Evolutionary conservation across 2,888 invertebrate species (phyloP).

Genomic region (Hyalella azteca): DNA sequence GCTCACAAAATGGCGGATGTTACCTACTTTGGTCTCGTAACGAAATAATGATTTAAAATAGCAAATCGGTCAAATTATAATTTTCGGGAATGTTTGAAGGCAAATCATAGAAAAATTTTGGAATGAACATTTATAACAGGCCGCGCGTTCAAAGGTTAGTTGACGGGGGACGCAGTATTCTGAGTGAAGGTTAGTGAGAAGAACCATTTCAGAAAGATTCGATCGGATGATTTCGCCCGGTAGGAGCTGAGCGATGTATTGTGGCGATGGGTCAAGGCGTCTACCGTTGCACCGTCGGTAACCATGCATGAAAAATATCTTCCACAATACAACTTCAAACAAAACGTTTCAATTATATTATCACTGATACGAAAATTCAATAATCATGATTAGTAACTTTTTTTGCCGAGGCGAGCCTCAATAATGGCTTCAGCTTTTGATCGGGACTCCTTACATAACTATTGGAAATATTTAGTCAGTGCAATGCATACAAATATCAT

Average conservation of each 20-base stretch:
- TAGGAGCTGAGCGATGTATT: neutral
- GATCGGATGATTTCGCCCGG: neutral
- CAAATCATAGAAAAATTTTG: neutral
- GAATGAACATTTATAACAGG: neutral
- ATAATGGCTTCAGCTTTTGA: too few relatives aligned
- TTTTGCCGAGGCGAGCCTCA: too few relatives aligned
- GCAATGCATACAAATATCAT: too few relatives aligned
- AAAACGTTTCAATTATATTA: too few relatives aligned
- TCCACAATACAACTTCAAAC: too few relatives aligned
- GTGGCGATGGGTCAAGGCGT: constrained; percentile 34
- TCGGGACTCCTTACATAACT: too few relatives aligned
- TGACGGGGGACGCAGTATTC: constrained; percentile 35
- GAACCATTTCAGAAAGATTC: constrained; percentile 26
- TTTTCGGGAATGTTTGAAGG: neutral
- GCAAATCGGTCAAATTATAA: too few relatives aligned
- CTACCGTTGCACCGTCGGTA: constrained; percentile 1
- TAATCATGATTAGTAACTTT: too few relatives aligned
- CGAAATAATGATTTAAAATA: too few relatives aligned
- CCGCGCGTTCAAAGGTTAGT: constrained; percentile 36
- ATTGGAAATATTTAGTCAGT: too few relatives aligned
- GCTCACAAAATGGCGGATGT: constrained; percentile 30
- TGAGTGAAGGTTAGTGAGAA: constrained; percentile 31
- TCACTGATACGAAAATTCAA: too few relatives aligned
- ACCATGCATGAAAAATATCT: constrained; percentile 16
- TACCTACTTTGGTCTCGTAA: too few relatives aligned